Percentiles rank a stretch among this genome's conserved stretches.
Conservation (phyloP, 1,140 invertebrate species). For the Panonychus citri region DNA sequence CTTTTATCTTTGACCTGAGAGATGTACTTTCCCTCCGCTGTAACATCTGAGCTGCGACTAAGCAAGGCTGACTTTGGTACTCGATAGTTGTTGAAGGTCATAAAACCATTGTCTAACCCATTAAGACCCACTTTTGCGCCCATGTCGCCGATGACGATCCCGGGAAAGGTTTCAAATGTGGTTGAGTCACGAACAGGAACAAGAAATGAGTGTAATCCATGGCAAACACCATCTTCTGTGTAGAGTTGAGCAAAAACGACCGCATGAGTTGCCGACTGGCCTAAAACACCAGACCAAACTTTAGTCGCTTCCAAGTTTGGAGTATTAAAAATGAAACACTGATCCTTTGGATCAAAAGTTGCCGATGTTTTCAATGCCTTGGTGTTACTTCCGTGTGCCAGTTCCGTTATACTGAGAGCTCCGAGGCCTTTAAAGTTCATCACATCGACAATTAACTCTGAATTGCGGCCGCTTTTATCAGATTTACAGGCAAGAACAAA, state of each 20-base stretch:
- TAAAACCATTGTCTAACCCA: constrained; percentile 71
- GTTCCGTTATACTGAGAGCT: constrained; percentile 72
- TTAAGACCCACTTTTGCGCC: constrained; percentile 67
- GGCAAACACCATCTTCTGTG: constrained; percentile 46
- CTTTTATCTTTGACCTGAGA: constrained; percentile 20
- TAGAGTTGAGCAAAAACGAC: constrained; percentile 54
- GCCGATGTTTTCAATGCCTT: constrained; percentile 71
- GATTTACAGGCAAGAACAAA: constrained; percentile 27
- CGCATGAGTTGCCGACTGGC: constrained; percentile 61
- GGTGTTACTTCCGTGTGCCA: constrained; percentile 79
- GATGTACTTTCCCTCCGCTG: constrained; percentile 53
- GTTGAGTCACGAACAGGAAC: constrained; percentile 51
- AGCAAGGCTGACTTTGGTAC: constrained; percentile 56
- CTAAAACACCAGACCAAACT: constrained; percentile 76
- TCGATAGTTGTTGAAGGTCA: constrained; percentile 60
- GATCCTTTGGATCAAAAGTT: constrained; percentile 45
- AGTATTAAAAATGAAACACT: constrained; percentile 63
- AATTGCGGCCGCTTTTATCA: constrained; percentile 50
- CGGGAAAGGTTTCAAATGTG: constrained; percentile 44
- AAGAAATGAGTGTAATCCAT: constrained; percentile 64
- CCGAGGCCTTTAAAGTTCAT: constrained; percentile 30
- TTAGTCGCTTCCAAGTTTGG: constrained; percentile 84
- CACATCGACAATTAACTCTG: constrained; percentile 20
- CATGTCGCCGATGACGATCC: constrained; percentile 57
- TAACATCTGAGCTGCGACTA: constrained; percentile 67